Percentiles rank a stretch among this genome's conserved stretches.
These are phyloP conservation scores for Lamproptera curius DNA, from an alignment of 2,888 invertebrate genomes.

Conservation along the genomic window DNA sequence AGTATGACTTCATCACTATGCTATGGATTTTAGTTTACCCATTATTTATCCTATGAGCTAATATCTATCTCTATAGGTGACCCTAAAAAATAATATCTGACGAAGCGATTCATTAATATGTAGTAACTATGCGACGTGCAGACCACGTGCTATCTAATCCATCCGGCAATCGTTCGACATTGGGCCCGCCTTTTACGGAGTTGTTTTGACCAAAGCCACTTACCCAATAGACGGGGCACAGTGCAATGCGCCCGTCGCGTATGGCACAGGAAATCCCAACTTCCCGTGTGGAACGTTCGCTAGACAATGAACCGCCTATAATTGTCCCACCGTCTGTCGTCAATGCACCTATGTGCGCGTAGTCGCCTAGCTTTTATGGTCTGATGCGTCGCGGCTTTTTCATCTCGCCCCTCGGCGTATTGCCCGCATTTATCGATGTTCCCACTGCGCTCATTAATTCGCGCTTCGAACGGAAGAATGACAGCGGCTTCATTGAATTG, in stretches of 20 bases:
- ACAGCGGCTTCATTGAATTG: constrained; percentile 9
- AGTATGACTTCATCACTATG: too few relatives aligned
- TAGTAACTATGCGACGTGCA: background rate
- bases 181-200: constrained; percentile 50
- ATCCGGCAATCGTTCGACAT: constrained; percentile 48
- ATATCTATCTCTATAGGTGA: too few relatives aligned
- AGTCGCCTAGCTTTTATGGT: constrained; percentile 53
- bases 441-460: constrained; percentile 11
- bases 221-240: constrained; percentile 37
- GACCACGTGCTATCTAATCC: constrained; percentile 34
- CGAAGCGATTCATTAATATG: too few relatives aligned
- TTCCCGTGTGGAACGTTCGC: constrained; percentile 73
- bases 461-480: constrained; percentile 10
- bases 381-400: constrained; percentile 43
- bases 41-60: too few relatives aligned
- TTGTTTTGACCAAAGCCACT: constrained; percentile 60
- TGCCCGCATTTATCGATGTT: constrained; percentile 27
- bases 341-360: constrained; percentile 49
- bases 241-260: constrained; percentile 32
- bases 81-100: too few relatives aligned
- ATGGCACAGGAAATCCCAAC: constrained; percentile 67
- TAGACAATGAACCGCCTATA: constrained; percentile 63
- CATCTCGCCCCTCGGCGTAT: too few relatives aligned
- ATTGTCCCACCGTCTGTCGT: constrained; percentile 44
- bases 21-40: too few relatives aligned